Base-by-base conservation (phyloP, 2,888 invertebrate genomes). In the Trachelus stipa region DNA sequence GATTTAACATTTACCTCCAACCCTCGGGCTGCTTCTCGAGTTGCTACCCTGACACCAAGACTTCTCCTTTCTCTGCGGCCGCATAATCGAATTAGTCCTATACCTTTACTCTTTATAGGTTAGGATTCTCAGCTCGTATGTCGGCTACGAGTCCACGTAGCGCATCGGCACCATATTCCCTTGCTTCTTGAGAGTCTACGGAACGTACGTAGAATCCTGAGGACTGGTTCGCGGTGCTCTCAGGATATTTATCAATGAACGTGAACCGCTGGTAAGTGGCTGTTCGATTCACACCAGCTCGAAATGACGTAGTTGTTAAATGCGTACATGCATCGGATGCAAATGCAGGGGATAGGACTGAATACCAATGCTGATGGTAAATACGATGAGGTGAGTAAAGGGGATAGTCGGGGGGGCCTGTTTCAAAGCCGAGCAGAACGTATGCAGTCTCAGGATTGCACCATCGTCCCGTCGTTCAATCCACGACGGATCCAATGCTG, bases 281-380 rank as follows among this genome's bases (percentile, higher is more conserved):
- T 84, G 79, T 76, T 82, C 80, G 80, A 81, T 85, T 84, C 81
- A 75, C 75, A 76, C 75, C 81, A 80, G 75, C 79, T 83, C 77
- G 80, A 79, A 79, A 79, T 84, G 81, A 85, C 84, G 85, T 80
- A 69, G 79, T 77, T 78, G 77, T 84, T 83, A 82, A 83, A 82
- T 81, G 76, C 80, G 82, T 79, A 79, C 73, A 75, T 80, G 74
- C 80, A 79, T 79, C 78, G 79, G 76, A 85, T 84, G 81, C 78
- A 82, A 84, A 83, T 85, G 73, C 75, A n/a, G 56, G 6, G 56
- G 6, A 15, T 56, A 56, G 56, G 23, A 56, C 23, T 56, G 56
- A 56, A 56, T 56, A 56, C 56, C 56, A 56, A 56, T 23, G 56
- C 23, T 2, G 9, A 56, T 56, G 56, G 56, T 23, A n/a, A n/a